Percentiles rank a stretch among this genome's conserved stretches.
phyloP scores from a whole-genome alignment of 2,797 vertebrate species.

The Bradypus variegatus region DNA sequence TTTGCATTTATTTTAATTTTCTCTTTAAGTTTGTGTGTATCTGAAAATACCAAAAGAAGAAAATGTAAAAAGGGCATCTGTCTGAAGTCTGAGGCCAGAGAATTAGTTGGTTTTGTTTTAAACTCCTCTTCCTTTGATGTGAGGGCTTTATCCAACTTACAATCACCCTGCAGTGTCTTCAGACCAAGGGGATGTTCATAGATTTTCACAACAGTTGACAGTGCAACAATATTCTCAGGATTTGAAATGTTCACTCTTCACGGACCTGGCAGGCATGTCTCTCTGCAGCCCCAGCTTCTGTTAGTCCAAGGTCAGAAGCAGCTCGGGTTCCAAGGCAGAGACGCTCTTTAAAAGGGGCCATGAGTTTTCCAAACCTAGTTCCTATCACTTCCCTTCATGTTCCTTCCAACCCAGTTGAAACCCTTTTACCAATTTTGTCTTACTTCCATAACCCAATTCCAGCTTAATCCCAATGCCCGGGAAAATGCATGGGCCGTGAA shows the following conservation, averaged over 20 bases:
- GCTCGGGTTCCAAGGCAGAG: not conserved
- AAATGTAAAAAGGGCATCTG: not conserved
- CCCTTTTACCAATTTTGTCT: not conserved
- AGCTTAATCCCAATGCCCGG: not conserved
- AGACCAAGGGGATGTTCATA: not conserved
- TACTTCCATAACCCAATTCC: not conserved
- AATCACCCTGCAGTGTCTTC: conserved; percentile 19
- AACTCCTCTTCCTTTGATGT: conserved; percentile 22
- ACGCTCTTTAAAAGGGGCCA: not conserved
- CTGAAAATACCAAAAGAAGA: conserved; percentile 1
- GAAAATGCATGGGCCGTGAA: not conserved
- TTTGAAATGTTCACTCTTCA: not conserved
- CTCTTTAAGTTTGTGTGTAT: not conserved
- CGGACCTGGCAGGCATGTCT: not conserved
- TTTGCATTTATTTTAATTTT: not conserved
- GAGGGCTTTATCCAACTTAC: not conserved
- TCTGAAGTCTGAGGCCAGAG: not conserved
- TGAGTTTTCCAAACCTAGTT: not conserved
- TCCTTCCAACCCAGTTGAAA: not conserved
- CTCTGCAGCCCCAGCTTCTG: not conserved
- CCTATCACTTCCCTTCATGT: not conserved
- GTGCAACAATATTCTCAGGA: not conserved
- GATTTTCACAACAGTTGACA: not conserved
- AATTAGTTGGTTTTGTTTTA: conserved; percentile 3
- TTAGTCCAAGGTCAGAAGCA: not conserved